Percentiles rank a stretch among this genome's conserved stretches.
Evolutionary conservation across 2,113 vertebrate genomes (phyloP).

Genomic region (Beaufortia kweichowensis): DNA sequence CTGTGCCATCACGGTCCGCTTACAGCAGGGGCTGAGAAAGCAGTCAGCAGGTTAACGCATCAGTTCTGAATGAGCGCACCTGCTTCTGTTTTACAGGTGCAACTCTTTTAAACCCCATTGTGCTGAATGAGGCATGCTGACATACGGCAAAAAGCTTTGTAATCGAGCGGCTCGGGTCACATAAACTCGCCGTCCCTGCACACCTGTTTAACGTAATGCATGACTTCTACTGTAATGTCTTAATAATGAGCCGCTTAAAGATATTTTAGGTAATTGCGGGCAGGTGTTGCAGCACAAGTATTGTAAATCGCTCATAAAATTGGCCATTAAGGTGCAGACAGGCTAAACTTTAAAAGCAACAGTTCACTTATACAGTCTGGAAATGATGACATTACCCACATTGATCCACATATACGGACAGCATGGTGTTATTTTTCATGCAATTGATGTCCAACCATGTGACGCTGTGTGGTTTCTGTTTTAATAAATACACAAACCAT

Average conservation of each 20-base stretch:
- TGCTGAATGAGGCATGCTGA: background rate
- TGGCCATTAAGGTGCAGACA: background rate
- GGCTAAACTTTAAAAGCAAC: background rate
- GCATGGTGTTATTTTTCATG: no score
- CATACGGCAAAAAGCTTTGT: background rate
- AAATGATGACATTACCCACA: no score
- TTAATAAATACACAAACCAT: no score
- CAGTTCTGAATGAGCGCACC: background rate
- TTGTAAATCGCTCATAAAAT: background rate
- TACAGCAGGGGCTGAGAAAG: background rate
- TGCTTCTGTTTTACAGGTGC: slow-evolving; percentile 3
- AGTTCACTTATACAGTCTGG: background rate
- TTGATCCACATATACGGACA: no score
- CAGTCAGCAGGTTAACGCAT: background rate
- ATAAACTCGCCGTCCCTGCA: background rate
- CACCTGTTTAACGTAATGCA: slow-evolving; percentile 1
- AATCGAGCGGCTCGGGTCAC: background rate
- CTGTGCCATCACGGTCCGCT: background rate
- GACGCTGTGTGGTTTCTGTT: no score
- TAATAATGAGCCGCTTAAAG: slow-evolving; percentile 5
- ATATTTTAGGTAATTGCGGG: background rate
- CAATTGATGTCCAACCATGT: no score
- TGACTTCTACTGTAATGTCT: slow-evolving; percentile 1
- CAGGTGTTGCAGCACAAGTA: background rate
- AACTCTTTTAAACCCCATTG: background rate